Conservation (phyloP, 1,140 invertebrate genomes). For the Trinorchestia longiramus region DNA sequence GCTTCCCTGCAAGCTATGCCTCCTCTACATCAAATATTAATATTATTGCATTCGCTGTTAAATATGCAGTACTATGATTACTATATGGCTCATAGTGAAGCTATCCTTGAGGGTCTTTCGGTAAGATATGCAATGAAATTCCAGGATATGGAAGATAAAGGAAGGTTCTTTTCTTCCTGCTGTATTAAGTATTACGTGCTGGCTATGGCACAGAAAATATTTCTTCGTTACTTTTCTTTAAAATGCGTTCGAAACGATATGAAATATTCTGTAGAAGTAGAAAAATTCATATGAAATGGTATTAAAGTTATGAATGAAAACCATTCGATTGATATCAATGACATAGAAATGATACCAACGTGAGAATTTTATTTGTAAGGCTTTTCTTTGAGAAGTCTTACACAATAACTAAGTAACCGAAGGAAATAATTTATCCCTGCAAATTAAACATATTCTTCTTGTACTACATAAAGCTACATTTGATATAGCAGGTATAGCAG, state of each 20-base stretch:
- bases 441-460: too few species aligned
- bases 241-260: not conserved
- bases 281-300: not conserved
- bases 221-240: not conserved
- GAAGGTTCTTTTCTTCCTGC: not conserved
- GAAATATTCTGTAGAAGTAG: not conserved
- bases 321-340: not conserved
- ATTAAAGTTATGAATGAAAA: not conserved
- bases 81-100: not conserved
- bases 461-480: too few species aligned
- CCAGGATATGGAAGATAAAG: not conserved
- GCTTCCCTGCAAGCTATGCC: not conserved
- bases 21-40: not conserved
- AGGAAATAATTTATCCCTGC: too few species aligned
- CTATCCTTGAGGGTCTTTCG: not conserved
- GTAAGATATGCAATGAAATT: not conserved
- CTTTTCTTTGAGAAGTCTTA: too few species aligned
- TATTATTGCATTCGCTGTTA: not conserved
- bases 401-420: too few species aligned
- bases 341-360: not conserved
- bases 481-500: too few species aligned
- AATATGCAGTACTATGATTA: not conserved
- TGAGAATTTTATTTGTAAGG: too few species aligned
- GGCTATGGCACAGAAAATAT: not conserved
- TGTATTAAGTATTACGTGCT: not conserved